phyloP scores from a whole-genome alignment of 2,797 vertebrate species.

The Alca torda region DNA sequence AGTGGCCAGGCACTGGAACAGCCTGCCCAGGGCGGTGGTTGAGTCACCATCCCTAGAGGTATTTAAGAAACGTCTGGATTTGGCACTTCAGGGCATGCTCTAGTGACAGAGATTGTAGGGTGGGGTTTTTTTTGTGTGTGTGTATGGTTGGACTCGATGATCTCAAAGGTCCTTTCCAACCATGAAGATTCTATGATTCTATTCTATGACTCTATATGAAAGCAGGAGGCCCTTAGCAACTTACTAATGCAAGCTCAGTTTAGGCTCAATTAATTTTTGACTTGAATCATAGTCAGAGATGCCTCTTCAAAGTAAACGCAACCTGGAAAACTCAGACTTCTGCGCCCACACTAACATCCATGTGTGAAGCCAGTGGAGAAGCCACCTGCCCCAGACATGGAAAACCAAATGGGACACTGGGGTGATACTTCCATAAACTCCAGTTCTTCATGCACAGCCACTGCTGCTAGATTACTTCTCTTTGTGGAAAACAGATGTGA shows the following conservation, averaged over 20 bases:
- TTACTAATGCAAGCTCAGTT: neutral
- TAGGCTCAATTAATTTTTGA: neutral
- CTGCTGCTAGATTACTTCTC: neutral
- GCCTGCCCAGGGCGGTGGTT: too few relatives aligned
- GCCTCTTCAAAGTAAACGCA: neutral
- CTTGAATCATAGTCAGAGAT: neutral
- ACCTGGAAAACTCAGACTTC: neutral
- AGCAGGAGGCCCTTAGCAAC: neutral
- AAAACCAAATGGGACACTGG: neutral
- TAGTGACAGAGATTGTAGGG: too few relatives aligned
- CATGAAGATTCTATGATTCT: too few relatives aligned
- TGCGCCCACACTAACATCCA: fast-evolving
- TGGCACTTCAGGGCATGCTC: too few relatives aligned
- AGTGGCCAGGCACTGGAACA: too few relatives aligned
- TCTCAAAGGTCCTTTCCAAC: too few relatives aligned
- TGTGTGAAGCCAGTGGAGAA: neutral
- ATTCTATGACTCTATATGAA: too few relatives aligned
- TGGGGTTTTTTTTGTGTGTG: too few relatives aligned
- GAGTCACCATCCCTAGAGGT: too few relatives aligned
- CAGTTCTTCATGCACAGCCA: neutral
- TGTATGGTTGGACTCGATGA: too few relatives aligned
- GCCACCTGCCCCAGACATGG: neutral
- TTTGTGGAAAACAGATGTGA: neutral
- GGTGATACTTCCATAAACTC: neutral
- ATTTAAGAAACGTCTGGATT: too few relatives aligned